phyloP scores from a whole-genome alignment of 1,140 invertebrate genomes.

The Oppia nitens region DNA sequence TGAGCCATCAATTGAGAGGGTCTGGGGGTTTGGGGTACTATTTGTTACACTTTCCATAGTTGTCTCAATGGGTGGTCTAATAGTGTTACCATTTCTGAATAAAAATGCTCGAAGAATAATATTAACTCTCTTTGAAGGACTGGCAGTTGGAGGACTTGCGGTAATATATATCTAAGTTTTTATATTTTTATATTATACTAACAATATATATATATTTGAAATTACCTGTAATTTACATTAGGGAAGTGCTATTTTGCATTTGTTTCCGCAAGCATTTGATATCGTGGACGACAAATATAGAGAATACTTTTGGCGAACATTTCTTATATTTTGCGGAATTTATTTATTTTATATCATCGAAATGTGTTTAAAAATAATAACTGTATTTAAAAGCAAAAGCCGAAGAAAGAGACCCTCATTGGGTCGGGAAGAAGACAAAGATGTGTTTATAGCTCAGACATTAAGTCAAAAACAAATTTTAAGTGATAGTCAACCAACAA shows the following conservation, averaged over 20 bases:
- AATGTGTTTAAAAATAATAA: slow-evolving; percentile 13
- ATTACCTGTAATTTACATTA: not conserved
- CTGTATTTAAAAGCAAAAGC: not conserved
- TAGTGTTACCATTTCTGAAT: slow-evolving; percentile 15
- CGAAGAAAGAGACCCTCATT: slow-evolving; percentile 5
- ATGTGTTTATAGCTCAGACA: not conserved
- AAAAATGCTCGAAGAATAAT: slow-evolving; percentile 16
- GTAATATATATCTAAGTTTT: not conserved
- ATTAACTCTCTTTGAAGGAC: slow-evolving; percentile 18
- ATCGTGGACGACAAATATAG: slow-evolving; percentile 17
- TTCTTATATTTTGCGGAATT: slow-evolving; percentile 18
- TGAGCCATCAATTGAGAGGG: slow-evolving; percentile 16
- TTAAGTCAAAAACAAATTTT: not conserved
- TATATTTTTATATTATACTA: not conserved
- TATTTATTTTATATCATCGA: slow-evolving; percentile 17
- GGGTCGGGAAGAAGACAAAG: not conserved
- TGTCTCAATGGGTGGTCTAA: slow-evolving; percentile 19
- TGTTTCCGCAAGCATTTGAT: slow-evolving; percentile 19
- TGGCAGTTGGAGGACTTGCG: slow-evolving; percentile 17
- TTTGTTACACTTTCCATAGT: slow-evolving; percentile 18
- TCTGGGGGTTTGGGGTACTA: slow-evolving; percentile 15
- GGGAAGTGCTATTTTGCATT: slow-evolving; percentile 17
- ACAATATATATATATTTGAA: not conserved
- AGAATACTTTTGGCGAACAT: slow-evolving; percentile 17
- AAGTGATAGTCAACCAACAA: not conserved